Evolutionary conservation across 2,888 invertebrate species (phyloP).

Genomic region (Oeneis ivallda): DNA sequence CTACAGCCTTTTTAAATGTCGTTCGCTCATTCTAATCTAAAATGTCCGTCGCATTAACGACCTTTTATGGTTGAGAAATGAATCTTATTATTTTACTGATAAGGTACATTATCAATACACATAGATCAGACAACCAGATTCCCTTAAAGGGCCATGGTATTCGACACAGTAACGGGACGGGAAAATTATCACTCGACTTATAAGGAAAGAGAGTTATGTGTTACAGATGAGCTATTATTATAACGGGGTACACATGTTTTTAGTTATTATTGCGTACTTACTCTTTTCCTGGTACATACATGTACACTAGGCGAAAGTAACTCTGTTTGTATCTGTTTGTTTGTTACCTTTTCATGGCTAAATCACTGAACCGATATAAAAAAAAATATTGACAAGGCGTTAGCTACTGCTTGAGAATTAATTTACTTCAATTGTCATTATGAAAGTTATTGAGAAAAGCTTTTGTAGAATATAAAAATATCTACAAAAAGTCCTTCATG

Average conservation of each 20-base stretch:
- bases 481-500: too few relatives aligned
- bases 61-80: constrained; percentile 1
- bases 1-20: too few relatives aligned
- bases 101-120: constrained; percentile 13
- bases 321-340: too few relatives aligned
- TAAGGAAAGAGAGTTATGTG: constrained; percentile 33
- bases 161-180: constrained; percentile 36
- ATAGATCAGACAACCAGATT: constrained; percentile 5
- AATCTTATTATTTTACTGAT: neutral
- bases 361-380: too few relatives aligned
- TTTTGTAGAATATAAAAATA: too few relatives aligned
- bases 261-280: neutral
- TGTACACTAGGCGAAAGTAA: too few relatives aligned
- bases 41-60: neutral
- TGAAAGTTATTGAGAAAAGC: too few relatives aligned
- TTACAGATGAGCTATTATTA: constrained; percentile 22
- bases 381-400: too few relatives aligned
- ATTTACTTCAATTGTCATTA: too few relatives aligned
- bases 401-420: too few relatives aligned
- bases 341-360: too few relatives aligned
- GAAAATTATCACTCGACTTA: constrained; percentile 36
- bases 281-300: neutral
- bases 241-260: constrained; percentile 18
- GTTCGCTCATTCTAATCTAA: neutral
- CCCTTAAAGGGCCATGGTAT: constrained; percentile 37